Evolutionary conservation across 2,113 vertebrate genomes (phyloP).

Genomic region (Oncorhynchus masou): DNA sequence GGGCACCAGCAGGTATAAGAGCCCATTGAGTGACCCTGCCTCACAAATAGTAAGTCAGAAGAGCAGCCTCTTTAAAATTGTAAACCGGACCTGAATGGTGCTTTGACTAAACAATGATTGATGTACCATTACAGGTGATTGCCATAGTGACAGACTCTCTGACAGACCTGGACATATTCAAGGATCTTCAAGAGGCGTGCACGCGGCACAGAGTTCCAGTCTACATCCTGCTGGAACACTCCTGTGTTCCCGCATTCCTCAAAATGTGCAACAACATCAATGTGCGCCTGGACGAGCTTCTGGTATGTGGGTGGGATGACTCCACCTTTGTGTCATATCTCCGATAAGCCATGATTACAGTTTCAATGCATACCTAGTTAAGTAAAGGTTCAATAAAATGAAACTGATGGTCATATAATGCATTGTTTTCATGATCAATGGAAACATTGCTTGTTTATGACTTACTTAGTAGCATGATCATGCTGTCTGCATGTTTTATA

Average conservation of each 20-base stretch:
- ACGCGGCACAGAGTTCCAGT: conserved; percentile 80
- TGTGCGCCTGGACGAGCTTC: conserved; percentile 83
- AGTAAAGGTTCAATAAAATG: too few species aligned
- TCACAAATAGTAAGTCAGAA: background rate
- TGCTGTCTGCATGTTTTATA: background rate
- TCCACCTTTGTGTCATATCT: background rate
- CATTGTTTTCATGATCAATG: too few species aligned
- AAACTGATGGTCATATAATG: too few species aligned
- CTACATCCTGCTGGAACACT: conserved; percentile 91
- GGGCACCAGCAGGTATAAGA: background rate
- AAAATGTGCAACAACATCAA: conserved; percentile 88
- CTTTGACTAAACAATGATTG: background rate
- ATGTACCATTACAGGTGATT: conserved; percentile 78
- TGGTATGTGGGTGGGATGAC: conserved; percentile 68
- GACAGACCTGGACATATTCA: conserved; percentile 92
- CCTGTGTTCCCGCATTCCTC: conserved; percentile 80
- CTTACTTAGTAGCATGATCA: background rate
- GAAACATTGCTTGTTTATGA: too few species aligned
- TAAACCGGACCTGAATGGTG: background rate
- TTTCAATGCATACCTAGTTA: too few species aligned
- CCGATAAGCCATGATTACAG: too few species aligned
- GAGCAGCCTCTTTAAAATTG: background rate
- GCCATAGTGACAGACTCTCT: conserved; percentile 95
- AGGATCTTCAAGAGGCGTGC: conserved; percentile 89
- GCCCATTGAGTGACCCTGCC: background rate